Evolutionary conservation across 2,797 vertebrate genomes (phyloP), one percentile per base, ranked within the genome.

Genomic region (Clamator glandarius): DNA sequence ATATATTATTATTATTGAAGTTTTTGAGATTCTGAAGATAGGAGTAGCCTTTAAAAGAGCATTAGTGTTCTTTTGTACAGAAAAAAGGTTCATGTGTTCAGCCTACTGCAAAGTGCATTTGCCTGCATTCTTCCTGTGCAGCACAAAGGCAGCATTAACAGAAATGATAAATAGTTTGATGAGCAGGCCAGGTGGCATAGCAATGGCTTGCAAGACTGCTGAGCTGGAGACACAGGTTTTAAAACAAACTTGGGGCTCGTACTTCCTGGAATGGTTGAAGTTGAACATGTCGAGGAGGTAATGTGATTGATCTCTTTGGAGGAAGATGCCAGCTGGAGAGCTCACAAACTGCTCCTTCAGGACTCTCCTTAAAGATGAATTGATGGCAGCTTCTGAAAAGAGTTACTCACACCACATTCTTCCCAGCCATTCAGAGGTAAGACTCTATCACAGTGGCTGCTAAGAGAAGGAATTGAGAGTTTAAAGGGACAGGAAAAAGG

Each of bases 241-340:
- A 82, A 66, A 97, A 94, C 96, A 96, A 97, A 89, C 80, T 76
- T 96, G 95, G 82, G 94, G 92, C 84, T 95, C 91, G 93, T 95
- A 91, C 87, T 97, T 97, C 89, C 93, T 96, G 90, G 77, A 64
- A 80, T 92, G 52, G 51, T 85, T 89, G 93, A 97, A 95, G 86
- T 90, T 90, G 94, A 96, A 88, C 90, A 95, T 97, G 97, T 91
- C 48, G 42, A 95, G 94, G 91, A 95, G 93, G 84, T 85, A 31
- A 80, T 80, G 85, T 97, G 98, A 98, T 96, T 97, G 97, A 98
- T 98, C 94, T 97, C 94, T 96, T 92, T 84, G 91, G 94, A 96
- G 93, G 87, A 84, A 66, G 87, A 61, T 91, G 97, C 97, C 97
- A 98, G 97, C 96, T 97, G 97, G 96, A 97, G 86, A 95, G 92